These are phyloP conservation scores for Microplitis demolitor DNA, from an alignment of 1,140 invertebrate species.

Conservation along the genomic window DNA sequence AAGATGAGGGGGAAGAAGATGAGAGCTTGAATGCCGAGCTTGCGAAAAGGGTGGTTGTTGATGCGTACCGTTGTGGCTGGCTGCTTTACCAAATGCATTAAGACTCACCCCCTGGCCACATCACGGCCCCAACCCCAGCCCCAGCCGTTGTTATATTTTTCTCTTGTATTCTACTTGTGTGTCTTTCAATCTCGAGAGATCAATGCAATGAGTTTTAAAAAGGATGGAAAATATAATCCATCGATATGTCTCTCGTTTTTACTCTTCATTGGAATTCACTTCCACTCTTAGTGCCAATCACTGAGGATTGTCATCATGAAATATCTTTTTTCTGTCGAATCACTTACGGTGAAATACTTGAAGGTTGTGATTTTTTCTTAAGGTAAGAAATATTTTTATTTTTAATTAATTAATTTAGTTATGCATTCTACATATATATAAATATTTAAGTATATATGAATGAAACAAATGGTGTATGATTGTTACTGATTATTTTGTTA, in stretches of 20 bases:
- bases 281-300: not conserved
- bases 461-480: no score
- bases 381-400: no score
- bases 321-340: not conserved
- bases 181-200: not conserved
- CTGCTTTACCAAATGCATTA: constrained; percentile 58
- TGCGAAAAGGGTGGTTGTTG: constrained; percentile 61
- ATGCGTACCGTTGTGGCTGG: constrained; percentile 56
- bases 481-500: no score
- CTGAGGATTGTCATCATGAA: not conserved
- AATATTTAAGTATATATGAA: no score
- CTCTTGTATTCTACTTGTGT: not conserved
- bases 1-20: constrained; percentile 17
- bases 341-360: not conserved
- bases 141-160: not conserved
- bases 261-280: constrained; percentile 5
- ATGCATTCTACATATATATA: no score
- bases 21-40: constrained; percentile 50
- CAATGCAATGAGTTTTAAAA: no score
- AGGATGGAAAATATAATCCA: no score
- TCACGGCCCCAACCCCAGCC: not conserved
- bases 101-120: constrained; percentile 44
- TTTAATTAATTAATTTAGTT: no score
- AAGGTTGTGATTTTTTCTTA: no score
- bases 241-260: constrained; percentile 1